These are phyloP conservation scores for Pampusana beccarii DNA, from an alignment of 2,113 vertebrate genomes.

Conservation along the genomic window DNA sequence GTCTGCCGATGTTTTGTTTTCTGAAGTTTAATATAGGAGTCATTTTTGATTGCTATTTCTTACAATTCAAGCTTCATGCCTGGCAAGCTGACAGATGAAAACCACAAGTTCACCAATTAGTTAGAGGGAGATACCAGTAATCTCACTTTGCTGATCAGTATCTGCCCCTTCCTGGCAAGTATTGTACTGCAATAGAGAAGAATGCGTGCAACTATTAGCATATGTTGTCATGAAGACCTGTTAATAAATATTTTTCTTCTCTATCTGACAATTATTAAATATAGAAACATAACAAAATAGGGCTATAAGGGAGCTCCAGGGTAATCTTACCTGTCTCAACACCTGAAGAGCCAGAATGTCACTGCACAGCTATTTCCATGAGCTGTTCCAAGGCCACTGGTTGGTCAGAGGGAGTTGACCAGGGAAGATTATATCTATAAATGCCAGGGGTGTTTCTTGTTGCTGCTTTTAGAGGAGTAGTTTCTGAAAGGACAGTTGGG, in stretches of 20 bases:
- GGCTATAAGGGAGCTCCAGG: background rate
- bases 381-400: background rate
- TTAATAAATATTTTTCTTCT: background rate
- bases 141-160: background rate
- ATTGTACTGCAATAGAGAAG: background rate
- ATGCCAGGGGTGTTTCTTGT: background rate
- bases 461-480: background rate
- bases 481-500: background rate
- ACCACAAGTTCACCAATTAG: background rate
- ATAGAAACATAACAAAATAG: background rate
- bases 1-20: background rate
- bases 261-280: background rate
- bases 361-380: background rate
- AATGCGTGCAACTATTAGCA: background rate
- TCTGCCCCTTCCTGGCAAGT: background rate
- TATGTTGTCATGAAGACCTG: background rate
- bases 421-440: background rate
- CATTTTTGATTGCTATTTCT: background rate
- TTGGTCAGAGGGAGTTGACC: background rate
- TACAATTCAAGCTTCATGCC: background rate
- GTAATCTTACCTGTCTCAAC: background rate
- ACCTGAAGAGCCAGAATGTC: background rate
- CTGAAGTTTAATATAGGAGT: background rate
- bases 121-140: background rate
- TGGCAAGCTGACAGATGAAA: background rate